Evolutionary conservation across 2,113 vertebrate genomes (phyloP), one percentile per base, ranked within the genome.

Genomic region (Synchiropus splendidus): DNA sequence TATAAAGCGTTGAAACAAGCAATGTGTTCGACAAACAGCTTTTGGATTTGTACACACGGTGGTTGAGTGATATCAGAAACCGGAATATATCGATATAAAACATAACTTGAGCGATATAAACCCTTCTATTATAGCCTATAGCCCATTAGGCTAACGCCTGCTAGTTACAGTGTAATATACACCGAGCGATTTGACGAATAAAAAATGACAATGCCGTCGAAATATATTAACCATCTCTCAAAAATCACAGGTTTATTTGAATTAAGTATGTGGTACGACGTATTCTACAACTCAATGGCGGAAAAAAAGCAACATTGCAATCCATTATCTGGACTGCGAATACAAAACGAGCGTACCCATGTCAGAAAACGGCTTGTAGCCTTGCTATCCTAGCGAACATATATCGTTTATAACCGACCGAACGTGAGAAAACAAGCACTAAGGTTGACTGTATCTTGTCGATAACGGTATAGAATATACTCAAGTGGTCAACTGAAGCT

Each of bases 371-470:
- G 51, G 44, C 58, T 56, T 36, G 1, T n/a, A 36, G 59, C 52
- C 55, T 65, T 34, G 77, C 77, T 82, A 82, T 45, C 42, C 6
- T 10, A 54, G 75, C 69, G 75, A 80, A 58, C 69, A 42, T 40
- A 43, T 31, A 60, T 60, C 53, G 70, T 65, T 18, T 36, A 5
- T 27, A 27, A 27, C 21, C 8, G 21, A 4, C 4, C 8, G 8
- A 27, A 27, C 21, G 4, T 27, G 21, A 5, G 4, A 27, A 27
- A 27, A 27, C 21, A 27, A 27, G 21, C 21, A 27, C 21, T 5
- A 5, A 27, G 4, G 8, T 27, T 8, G 21, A 27, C 21, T 8
- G 8, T 27, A 8, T 27, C 21, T 27, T 27, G 21, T 27, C 8
- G n/a, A n/a, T n/a, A n/a, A n/a, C n/a, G n/a, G n/a, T 27, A 27